Conservation (phyloP, 2,888 invertebrate genomes). For the Parnassius glacialis region DNA sequence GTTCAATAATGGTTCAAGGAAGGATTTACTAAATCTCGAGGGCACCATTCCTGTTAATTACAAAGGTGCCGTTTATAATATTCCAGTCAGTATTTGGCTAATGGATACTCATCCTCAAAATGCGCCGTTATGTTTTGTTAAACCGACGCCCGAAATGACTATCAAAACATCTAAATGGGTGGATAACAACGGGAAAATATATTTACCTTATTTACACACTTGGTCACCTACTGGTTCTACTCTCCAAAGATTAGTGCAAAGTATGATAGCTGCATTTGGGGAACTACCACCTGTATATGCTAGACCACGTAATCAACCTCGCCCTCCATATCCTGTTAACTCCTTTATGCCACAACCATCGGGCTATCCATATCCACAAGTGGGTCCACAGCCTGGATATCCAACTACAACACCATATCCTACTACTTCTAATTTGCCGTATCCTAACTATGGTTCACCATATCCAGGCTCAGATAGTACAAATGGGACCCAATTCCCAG, state of each 20-base stretch:
- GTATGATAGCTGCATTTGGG: constrained; percentile 95
- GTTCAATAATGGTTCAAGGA: constrained; percentile 92
- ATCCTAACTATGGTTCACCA: constrained; percentile 73
- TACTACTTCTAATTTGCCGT: constrained; percentile 68
- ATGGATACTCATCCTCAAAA: constrained; percentile 98
- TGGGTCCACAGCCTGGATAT: constrained; percentile 52
- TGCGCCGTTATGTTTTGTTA: constrained; percentile 96
- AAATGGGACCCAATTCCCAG: constrained; percentile 47
- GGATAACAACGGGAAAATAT: constrained; percentile 97
- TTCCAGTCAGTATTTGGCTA: constrained; percentile 97
- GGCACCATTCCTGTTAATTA: constrained; percentile 97
- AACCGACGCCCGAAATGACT: constrained; percentile 96
- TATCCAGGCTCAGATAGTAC: constrained; percentile 60
- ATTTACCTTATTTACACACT: constrained; percentile 97
- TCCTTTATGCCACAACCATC: constrained; percentile 70
- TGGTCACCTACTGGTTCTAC: constrained; percentile 94
- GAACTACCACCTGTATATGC: constrained; percentile 97
- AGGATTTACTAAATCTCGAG: constrained; percentile 90
- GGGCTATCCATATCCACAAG: constrained; percentile 67
- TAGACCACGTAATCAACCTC: constrained; percentile 82
- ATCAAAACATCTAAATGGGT: constrained; percentile 97
- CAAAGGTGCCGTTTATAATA: constrained; percentile 95
- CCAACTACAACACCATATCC: constrained; percentile 68
- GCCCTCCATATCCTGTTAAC: constrained; percentile 81
- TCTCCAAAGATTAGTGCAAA: constrained; percentile 92